Conservation (phyloP, 1,140 invertebrate genomes). For the Dendroctonus valens region DNA sequence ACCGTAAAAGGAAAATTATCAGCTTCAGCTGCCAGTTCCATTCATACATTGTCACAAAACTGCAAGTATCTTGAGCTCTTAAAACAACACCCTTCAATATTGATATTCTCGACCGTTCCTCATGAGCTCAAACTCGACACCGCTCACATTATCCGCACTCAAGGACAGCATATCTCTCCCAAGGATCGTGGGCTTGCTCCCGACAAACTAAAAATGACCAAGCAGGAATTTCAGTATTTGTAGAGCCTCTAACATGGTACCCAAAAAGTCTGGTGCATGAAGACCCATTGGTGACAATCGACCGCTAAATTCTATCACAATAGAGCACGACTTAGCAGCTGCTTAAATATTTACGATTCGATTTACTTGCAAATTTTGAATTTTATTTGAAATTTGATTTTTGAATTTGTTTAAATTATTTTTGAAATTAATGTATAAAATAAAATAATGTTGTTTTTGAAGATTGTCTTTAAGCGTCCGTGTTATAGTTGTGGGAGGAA, state of each 20-base stretch:
- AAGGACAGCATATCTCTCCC: conserved; percentile 47
- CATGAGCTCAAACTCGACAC: too few relatives aligned
- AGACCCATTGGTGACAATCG: conserved; percentile 51
- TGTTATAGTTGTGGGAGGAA: too few relatives aligned
- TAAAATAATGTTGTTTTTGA: too few relatives aligned
- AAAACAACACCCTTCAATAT: not conserved
- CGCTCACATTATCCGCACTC: not conserved
- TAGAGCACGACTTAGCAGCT: too few relatives aligned
- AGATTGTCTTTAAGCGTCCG: too few relatives aligned
- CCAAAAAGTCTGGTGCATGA: conserved; percentile 48
- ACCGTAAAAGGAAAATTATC: too few relatives aligned
- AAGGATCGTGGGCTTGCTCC: conserved; percentile 48
- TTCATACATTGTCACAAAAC: not conserved
- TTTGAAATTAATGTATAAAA: too few relatives aligned
- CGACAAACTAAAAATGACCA: conserved; percentile 43
- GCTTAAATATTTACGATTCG: too few relatives aligned
- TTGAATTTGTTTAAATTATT: too few relatives aligned
- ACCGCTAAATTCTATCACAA: conserved; percentile 51
- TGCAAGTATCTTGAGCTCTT: conserved; percentile 5
- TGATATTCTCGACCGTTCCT: not conserved
- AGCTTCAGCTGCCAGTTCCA: not conserved
- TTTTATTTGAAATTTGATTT: too few relatives aligned
- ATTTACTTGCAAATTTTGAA: too few relatives aligned
- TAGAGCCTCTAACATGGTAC: conserved; percentile 47
- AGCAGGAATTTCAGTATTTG: conserved; percentile 47